Base-by-base conservation (phyloP, 1,140 invertebrate species). In the Delia radicum region DNA sequence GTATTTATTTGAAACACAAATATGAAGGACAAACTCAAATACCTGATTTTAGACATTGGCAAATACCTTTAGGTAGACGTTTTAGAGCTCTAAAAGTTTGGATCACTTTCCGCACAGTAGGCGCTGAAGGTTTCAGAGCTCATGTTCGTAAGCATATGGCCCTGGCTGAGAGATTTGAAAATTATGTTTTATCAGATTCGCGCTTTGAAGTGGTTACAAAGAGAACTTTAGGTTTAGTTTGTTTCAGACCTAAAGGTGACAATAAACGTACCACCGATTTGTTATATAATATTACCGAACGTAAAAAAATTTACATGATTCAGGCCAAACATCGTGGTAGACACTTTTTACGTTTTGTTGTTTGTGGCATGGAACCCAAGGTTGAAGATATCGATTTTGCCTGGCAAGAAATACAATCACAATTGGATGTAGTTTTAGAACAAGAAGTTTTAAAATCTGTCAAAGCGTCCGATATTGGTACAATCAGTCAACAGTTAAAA, bases 21-120 rank as follows among this genome's bases (percentile, higher is more conserved):
- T 89, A 91, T 79, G 80, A 90, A 69, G 90, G 92, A 79, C 92
- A 92, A 42, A 86, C 90, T 81, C 80, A 84, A 73, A 91, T 93
- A 7, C 95, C 95, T 0, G 96, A 98, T 82, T 98, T 95, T 80
- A 85, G 98, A 90, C 94, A 99, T 82, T 98, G 96, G 95, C 96
- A 98, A 88, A 96, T 99, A 80, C 91, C 96, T 12, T 86, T 98
- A 42, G 96, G 96, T 5, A 89, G 97, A 72, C 88, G 96, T 79
- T 98, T 99, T 82, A 90, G 96, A 24, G 92, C 97, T 0, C 86
- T 99, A 99, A 99, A n/a, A 87, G 86, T 99, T 2, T 99, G 98
- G 97, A 96, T 97, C 78, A 95, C 96, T 0, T 85, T 98, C 69
- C 90, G 96, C 77, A 89, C 92, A 7, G 93, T 95, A 78, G 97